Conservation (phyloP, 2,797 vertebrate species). For the Vultur gryphus region DNA sequence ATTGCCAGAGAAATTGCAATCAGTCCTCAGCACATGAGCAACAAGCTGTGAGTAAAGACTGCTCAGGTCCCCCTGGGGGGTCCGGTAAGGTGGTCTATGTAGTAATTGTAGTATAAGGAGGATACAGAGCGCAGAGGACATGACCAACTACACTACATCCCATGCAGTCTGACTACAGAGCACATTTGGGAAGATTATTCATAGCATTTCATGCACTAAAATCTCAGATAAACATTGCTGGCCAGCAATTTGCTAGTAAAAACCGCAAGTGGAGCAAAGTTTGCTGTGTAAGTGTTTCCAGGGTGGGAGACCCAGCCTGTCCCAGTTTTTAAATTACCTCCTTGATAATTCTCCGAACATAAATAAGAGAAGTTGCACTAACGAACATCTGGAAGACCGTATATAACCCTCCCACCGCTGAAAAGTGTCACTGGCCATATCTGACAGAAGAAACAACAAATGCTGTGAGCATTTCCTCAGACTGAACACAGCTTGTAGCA, state of each 20-base stretch:
- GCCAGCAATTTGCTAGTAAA: neutral
- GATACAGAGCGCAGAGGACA: neutral
- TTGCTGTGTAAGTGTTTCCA: slow-evolving; percentile 23
- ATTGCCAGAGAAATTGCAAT: neutral
- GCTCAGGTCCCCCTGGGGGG: neutral
- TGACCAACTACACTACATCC: neutral
- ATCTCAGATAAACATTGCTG: neutral
- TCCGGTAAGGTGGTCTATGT: rapidly evolving
- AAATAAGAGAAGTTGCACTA: slow-evolving; percentile 24
- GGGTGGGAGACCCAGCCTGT: slow-evolving; percentile 22
- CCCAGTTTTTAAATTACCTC: slow-evolving; percentile 7
- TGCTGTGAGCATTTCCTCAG: neutral
- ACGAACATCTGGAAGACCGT: slow-evolving; percentile 43
- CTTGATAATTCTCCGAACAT: neutral
- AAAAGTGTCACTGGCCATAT: neutral
- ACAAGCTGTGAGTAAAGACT: neutral
- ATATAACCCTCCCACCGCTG: neutral
- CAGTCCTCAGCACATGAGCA: neutral
- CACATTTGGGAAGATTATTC: neutral
- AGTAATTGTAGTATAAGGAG: neutral
- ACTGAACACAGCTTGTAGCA: slow-evolving; percentile 25
- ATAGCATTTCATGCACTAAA: neutral
- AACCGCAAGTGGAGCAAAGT: neutral
- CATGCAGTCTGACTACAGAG: neutral
- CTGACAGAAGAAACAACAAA: slow-evolving; percentile 31